Evolutionary conservation across 2,797 vertebrate genomes (phyloP).

Genomic region (Dendrocincla fuliginosa): DNA sequence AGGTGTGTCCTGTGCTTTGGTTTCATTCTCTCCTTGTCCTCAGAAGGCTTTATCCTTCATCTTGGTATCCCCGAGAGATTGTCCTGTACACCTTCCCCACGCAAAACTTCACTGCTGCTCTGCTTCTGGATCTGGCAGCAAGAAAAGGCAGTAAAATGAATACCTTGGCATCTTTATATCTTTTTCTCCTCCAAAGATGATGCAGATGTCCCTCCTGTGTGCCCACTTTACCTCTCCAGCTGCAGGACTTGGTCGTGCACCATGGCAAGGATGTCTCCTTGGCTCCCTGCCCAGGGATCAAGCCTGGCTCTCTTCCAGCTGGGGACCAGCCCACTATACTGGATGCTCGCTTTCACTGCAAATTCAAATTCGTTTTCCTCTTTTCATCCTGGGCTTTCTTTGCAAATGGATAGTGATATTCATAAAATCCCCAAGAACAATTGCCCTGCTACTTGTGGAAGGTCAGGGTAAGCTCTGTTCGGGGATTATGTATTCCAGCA

Average conservation of each 20-base stretch:
- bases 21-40: not conserved
- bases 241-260: not conserved
- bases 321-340: not conserved
- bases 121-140: not conserved
- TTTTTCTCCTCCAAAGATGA: not conserved
- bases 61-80: not conserved
- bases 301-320: slow-evolving; percentile 34
- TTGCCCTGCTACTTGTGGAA: slow-evolving; percentile 49
- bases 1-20: not conserved
- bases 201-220: not conserved
- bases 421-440: slow-evolving; percentile 10
- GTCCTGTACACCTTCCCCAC: not conserved
- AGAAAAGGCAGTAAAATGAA: not conserved
- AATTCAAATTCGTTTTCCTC: slow-evolving; percentile 31
- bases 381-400: not conserved
- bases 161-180: not conserved
- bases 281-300: not conserved
- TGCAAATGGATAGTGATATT: slow-evolving; percentile 35
- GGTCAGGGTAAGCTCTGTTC: slow-evolving; percentile 29
- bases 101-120: not conserved
- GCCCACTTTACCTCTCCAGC: not conserved
- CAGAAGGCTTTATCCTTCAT: not conserved
- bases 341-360: slow-evolving; percentile 8
- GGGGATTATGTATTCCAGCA: slow-evolving; percentile 28
- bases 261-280: not conserved